Evolutionary conservation across 2,797 vertebrate genomes (phyloP).

Genomic region (Falco cherrug): DNA sequence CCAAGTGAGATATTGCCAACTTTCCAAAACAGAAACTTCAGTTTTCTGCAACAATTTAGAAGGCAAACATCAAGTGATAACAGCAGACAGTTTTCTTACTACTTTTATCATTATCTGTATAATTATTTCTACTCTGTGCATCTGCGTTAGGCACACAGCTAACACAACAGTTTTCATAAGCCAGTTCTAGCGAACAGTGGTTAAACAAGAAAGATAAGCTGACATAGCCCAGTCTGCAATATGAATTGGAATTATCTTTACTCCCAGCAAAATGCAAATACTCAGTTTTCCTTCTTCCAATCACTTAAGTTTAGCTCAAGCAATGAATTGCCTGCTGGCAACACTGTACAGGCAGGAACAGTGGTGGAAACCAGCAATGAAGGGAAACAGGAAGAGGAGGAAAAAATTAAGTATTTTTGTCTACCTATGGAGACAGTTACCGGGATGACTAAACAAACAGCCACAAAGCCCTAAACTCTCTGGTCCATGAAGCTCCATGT

Average conservation of each 20-base stretch:
- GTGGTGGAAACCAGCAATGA: background rate
- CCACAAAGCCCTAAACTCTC: background rate
- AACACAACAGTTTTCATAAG: background rate
- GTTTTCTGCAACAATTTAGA: background rate
- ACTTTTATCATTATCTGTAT: too few species aligned
- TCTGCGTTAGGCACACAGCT: background rate
- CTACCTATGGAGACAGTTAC: background rate
- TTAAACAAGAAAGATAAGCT: background rate
- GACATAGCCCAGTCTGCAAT: background rate
- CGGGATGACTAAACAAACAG: background rate
- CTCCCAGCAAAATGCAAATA: slow-evolving; percentile 8
- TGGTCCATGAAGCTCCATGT: background rate
- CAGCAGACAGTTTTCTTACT: background rate
- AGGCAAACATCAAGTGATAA: background rate
- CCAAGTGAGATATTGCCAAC: background rate
- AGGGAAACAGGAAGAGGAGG: background rate
- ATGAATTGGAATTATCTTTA: background rate
- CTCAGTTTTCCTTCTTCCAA: background rate
- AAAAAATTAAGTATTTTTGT: background rate
- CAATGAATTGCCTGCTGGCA: background rate
- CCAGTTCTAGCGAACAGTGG: background rate
- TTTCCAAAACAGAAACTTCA: background rate
- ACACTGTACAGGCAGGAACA: background rate
- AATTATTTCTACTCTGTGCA: background rate
- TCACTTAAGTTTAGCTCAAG: background rate